Base-by-base conservation (phyloP, 37 sponge, comb jelly and placozoan genomes). In the Corticium candelabrum region DNA sequence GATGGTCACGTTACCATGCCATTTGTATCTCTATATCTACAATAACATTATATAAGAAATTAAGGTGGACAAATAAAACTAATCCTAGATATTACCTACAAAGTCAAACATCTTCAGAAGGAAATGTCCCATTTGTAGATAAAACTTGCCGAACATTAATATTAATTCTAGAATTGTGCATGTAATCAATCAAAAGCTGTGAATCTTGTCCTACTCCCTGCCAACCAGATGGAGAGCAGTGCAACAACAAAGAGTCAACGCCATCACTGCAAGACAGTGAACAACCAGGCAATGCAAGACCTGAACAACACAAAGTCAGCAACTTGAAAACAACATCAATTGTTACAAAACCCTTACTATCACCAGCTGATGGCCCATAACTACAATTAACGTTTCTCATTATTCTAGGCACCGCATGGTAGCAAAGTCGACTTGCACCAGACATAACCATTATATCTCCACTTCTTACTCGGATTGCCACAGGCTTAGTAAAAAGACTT, bases 371-470 rank as follows among this genome's bases (percentile, higher is more conserved):
- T 2, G 2, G 68, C 74, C 35, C 29, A 29, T n/a, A 40, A 30
- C 3, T 74, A 40, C 78, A 15, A 34, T 41, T 34, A 41, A 70
- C 57, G 27, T 39, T 41, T 1, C 77, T 41, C 0, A 96, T 43
- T 30, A 96, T 80, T 76, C 77, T 86, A 0, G 96, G 96, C 1
- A 96, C 85, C 3, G 85, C 96, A 68, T 96, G 96, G 40, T 92
- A 92, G 3, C 88, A 87, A 34, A 92, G 68, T 5, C 96, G 79
- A 38, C 87, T 82, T 5, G 82, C 84, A 0, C 86, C 90, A 3
- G 88, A 85, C 93, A 96, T 90, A 21, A 91, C 80, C 32, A 92
- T 69, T 3, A 92, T 50, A 67, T 96, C 96, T 40, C 96, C 96
- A 88, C 94, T 93, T 21, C 71, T 77, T 1, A 96, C 35, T 11